Base-by-base conservation (phyloP, 2,888 invertebrate genomes). In the Ligdia adustata region DNA sequence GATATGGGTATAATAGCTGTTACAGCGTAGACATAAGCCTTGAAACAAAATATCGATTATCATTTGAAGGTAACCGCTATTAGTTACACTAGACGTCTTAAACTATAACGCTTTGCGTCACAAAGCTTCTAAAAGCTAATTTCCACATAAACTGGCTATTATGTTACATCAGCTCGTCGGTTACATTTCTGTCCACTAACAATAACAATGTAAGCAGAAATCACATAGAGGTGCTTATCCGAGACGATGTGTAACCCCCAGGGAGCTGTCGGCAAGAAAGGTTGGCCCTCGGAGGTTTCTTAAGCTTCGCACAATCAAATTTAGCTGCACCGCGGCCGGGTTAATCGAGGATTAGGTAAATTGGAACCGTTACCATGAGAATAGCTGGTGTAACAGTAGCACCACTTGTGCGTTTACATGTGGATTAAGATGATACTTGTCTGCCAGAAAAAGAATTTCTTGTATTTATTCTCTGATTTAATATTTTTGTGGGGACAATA, bases 291-390 rank as follows among this genome's bases (percentile, higher is more conserved):
- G 54, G 66, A 71, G 66, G 58, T 64, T 69, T 66, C 74, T 68
- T 70, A 69, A 74, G 64, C 65, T 67, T 55, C 62, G 65, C 64
- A 69, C 73, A 76, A 76, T 77, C 75, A 74, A 75, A 77, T 77
- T 75, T 69, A 65, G 69, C 66, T 74, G 72, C 72, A 77, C 59
- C 72, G 64, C 69, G 57, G 62, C 60, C 52, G 67, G 66, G 74
- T 72, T 77, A 77, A 77, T 71, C 64, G 69, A 69, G 69, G 64
- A 69, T 73, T 70, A 73, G 61, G 66, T 63, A 73, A 74, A 75
- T 75, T 74, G 47, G 14, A 41, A 12, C 35, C 26, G 16, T 26
- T 27, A 28, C 15, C 38, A 9, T n/a, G 18, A 43, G 9, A 28
- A 22, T 14, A 39, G 37, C 12, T 16, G 15, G 7, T 22, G 22